Base-by-base conservation (phyloP, 2,797 vertebrate species). In the Huso huso region DNA sequence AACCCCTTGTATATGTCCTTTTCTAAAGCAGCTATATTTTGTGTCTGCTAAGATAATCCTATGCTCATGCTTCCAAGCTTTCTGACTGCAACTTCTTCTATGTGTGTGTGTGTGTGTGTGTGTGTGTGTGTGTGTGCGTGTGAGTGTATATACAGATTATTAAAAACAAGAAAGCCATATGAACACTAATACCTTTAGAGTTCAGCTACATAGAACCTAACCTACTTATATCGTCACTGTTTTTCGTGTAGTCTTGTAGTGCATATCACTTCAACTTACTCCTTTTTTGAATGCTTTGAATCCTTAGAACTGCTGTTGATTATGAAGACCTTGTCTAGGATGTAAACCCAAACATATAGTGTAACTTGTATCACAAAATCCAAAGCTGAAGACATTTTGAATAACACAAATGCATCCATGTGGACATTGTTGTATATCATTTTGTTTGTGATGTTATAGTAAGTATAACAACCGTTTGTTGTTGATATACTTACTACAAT, bases 111-210 rank as follows among this genome's bases (percentile, higher is more conserved):
- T 65, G 70, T 59, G 65, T 66, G 64, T 55, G 51, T 10, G 13
- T 48, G 63, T 53, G 62, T 57, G 72, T 84, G 81, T 82, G 82
- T 81, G 77, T 81, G 79, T 80, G 49, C 62, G 82, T n/a, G 73
- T 84, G 74, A 85, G 76, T 9, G 72, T 88, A 82, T 85, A 79
- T 79, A 78, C 74, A 76, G 79, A 85, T 83, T 84, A 83, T 79
- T 74, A 87, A 82, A 77, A 81, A 80, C 79, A 84, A 87, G 81
- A 86, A 91, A 91, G 89, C 89, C 89, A 91, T 91, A 90, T 86
- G 84, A 89, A 88, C 87, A 88, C 87, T 87, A 87, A 85, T 84
- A 88, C 80, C 81, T 86, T 37, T 84, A 84, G 80, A 84, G 86
- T 86, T 87, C 84, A 82, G 81, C 82, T 83, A 84, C 85, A 79